Conservation (phyloP, 2,113 vertebrate genomes). For the Crocuta crocuta region DNA sequence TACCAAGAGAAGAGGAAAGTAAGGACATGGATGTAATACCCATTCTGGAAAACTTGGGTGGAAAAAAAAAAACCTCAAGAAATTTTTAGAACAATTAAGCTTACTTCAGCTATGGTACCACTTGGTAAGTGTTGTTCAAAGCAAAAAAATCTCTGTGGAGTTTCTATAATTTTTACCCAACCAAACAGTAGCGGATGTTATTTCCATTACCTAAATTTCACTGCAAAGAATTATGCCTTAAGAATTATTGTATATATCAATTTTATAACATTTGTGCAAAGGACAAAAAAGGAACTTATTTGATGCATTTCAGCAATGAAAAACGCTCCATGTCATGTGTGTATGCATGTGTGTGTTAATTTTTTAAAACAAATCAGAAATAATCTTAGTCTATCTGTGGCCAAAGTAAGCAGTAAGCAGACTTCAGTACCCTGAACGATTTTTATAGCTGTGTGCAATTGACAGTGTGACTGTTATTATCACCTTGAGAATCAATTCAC, state of each 20-base stretch:
- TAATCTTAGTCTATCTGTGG: background rate
- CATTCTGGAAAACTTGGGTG: background rate
- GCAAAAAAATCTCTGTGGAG: background rate
- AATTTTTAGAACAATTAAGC: background rate
- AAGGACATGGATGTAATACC: background rate
- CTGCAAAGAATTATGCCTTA: background rate
- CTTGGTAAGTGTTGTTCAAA: background rate
- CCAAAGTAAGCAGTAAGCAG: background rate
- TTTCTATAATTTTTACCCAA: background rate
- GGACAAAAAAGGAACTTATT: background rate
- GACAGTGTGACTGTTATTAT: background rate
- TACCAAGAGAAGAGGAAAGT: background rate
- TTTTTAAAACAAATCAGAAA: constrained; percentile 17
- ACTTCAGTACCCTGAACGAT: background rate
- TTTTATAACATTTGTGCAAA: background rate
- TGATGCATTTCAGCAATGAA: background rate
- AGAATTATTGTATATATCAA: background rate
- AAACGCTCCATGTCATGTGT: rapidly evolving
- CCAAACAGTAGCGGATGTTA: background rate
- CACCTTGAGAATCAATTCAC: background rate
- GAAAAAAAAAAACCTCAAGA: background rate
- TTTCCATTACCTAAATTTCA: constrained; percentile 7
- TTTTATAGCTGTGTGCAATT: background rate
- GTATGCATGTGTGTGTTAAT: background rate
- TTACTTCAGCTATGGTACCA: background rate